These are phyloP conservation scores for Medauroidea extradentata DNA, from an alignment of 1,140 invertebrate species.

Conservation along the genomic window DNA sequence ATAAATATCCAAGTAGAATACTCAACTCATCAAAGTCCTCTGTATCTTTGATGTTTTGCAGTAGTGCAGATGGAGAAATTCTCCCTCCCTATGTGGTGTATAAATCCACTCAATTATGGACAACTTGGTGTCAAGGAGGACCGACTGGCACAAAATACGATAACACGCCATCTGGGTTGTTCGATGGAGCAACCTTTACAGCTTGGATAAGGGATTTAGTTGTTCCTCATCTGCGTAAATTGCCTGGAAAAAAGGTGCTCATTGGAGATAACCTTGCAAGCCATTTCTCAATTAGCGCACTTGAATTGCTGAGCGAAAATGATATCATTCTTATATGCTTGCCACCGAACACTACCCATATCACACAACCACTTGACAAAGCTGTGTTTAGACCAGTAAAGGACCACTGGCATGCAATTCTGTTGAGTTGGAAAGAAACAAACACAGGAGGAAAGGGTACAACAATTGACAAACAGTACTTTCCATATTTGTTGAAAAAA, in stretches of 20 bases:
- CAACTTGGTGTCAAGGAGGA: slow-evolving; percentile 23
- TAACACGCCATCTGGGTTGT: slow-evolving; percentile 25
- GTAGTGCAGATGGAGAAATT: slow-evolving; percentile 29
- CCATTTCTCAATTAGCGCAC: background rate
- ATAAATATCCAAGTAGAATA: slow-evolving; percentile 36
- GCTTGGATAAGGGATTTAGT: slow-evolving; percentile 25
- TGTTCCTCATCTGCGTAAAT: slow-evolving; percentile 11
- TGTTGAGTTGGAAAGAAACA: slow-evolving; percentile 2
- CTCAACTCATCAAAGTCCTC: slow-evolving; percentile 34
- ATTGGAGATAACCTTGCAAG: slow-evolving; percentile 19
- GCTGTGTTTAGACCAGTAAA: slow-evolving; percentile 3
- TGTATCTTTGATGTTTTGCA: slow-evolving; percentile 38
- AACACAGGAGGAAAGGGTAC: slow-evolving; percentile 2
- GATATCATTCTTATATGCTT: slow-evolving; percentile 14
- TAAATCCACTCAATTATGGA: slow-evolving; percentile 20
- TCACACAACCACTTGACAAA: slow-evolving; percentile 23
- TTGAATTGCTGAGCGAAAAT: slow-evolving; percentile 31
- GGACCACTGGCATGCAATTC: background rate
- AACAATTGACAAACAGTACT: slow-evolving; percentile 9
- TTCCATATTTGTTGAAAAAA: slow-evolving; percentile 12
- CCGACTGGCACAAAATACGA: slow-evolving; percentile 23
- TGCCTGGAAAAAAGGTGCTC: slow-evolving; percentile 14
- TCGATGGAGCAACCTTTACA: slow-evolving; percentile 22
- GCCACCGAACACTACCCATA: slow-evolving; percentile 21
- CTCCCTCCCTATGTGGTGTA: slow-evolving; percentile 27